phyloP scores from a whole-genome alignment of 2,113 vertebrate species.

The Tragelaphus strepsiceros region DNA sequence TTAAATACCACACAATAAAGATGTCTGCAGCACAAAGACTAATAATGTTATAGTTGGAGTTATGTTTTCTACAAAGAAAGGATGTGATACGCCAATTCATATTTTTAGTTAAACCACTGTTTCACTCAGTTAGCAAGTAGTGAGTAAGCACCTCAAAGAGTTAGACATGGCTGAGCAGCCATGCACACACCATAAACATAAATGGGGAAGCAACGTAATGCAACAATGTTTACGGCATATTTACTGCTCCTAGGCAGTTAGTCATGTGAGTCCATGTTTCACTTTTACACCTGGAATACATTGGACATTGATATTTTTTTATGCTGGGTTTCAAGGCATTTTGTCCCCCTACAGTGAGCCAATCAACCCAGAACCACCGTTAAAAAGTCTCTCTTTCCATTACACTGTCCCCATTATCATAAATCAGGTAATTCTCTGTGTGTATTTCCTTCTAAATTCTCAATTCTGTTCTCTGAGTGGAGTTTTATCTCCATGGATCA shows the following conservation, averaged over 20 bases:
- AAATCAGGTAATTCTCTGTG: background rate
- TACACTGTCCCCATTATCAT: background rate
- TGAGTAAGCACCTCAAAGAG: background rate
- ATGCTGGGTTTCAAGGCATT: background rate
- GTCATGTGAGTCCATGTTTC: background rate
- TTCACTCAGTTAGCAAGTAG: background rate
- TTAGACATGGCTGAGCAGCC: background rate
- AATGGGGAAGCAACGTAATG: background rate
- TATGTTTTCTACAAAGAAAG: background rate
- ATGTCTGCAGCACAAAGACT: background rate
- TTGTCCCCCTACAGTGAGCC: background rate
- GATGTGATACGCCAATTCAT: background rate
- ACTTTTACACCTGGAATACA: background rate
- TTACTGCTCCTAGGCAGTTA: background rate
- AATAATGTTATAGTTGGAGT: background rate
- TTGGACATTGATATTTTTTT: background rate
- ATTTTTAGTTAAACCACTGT: background rate
- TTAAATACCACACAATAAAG: background rate
- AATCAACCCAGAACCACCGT: background rate
- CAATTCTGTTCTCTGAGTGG: background rate
- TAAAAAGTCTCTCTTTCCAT: background rate
- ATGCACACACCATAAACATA: background rate
- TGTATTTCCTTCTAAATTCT: background rate
- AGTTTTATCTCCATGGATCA: background rate
- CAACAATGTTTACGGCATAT: background rate